Evolutionary conservation across 2,797 vertebrate genomes (phyloP).

Genomic region (Odontamblyopus lacepedii): DNA sequence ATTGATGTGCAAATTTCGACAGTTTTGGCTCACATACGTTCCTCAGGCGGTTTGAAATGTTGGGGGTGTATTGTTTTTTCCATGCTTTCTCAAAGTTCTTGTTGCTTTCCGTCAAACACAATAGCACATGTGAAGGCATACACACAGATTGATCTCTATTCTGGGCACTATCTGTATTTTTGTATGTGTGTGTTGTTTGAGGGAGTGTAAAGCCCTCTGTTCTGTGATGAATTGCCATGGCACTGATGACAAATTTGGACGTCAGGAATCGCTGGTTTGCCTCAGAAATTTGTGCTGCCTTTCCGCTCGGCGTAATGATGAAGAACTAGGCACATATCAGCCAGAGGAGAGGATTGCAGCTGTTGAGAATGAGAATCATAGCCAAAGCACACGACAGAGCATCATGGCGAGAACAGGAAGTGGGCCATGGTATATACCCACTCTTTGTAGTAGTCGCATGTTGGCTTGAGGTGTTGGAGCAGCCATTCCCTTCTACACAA

Average conservation of each 20-base stretch:
- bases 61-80: constrained; percentile 48
- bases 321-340: constrained; percentile 56
- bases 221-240: constrained; percentile 70
- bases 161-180: constrained; percentile 39
- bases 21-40: constrained; percentile 66
- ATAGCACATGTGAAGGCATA: constrained; percentile 57
- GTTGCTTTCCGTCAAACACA: constrained; percentile 64
- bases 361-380: constrained; percentile 52
- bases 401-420: constrained; percentile 39
- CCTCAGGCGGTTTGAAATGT: constrained; percentile 59
- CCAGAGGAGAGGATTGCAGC: constrained; percentile 47
- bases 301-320: constrained; percentile 58
- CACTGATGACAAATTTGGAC: constrained; percentile 63
- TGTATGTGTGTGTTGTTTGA: constrained; percentile 38
- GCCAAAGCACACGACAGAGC: constrained; percentile 34
- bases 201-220: constrained; percentile 43
- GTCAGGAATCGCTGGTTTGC: constrained; percentile 60
- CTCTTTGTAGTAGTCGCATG: constrained; percentile 24
- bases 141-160: constrained; percentile 62
- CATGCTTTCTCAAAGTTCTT: constrained; percentile 56
- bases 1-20: constrained; percentile 69
- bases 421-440: constrained; percentile 39
- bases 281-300: constrained; percentile 57
- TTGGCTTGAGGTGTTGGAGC: constrained; percentile 42
- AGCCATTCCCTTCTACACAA: constrained; percentile 29